A percentile compares a stretch with the other conserved stretches of the same genome.
These are phyloP conservation scores for Pangasius krempfi DNA, from an alignment of 2,797 vertebrate species.

Conservation along the genomic window DNA sequence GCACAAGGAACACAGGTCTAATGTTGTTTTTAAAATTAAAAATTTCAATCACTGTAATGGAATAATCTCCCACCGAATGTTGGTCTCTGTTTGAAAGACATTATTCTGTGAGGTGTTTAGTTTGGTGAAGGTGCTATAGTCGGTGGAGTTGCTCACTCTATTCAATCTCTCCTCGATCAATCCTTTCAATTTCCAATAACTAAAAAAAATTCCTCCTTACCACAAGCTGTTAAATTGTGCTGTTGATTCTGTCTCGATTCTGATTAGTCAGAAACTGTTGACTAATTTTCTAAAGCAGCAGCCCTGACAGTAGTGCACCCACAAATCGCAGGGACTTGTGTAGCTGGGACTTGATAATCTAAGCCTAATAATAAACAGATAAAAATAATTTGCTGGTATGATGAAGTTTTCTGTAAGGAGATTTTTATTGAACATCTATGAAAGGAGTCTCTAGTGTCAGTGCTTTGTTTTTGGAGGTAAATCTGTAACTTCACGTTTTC, in stretches of 20 bases:
- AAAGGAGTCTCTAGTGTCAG: background rate
- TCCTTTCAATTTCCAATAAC: background rate
- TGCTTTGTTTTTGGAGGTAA: background rate
- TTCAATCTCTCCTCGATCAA: background rate
- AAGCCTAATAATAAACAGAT: no score
- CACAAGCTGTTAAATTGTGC: background rate
- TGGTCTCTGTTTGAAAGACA: background rate
- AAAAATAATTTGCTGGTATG: background rate
- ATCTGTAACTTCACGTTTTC: background rate
- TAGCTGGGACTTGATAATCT: no score
- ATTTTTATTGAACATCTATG: background rate
- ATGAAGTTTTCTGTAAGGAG: no score
- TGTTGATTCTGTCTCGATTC: background rate
- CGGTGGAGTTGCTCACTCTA: background rate
- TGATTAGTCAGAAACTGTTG: background rate
- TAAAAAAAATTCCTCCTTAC: background rate
- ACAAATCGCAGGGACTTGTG: no score
- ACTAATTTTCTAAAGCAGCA: background rate
- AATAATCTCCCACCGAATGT: background rate
- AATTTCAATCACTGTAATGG: slow-evolving; percentile 6
- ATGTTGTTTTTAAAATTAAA: slow-evolving; percentile 5
- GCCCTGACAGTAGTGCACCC: no score
- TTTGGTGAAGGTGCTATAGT: background rate
- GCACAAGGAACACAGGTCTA: background rate
- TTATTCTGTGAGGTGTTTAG: background rate